Evolutionary conservation across 2,888 invertebrate genomes (phyloP), one percentile per base, ranked within the genome.

Genomic region (Meganola albula): DNA sequence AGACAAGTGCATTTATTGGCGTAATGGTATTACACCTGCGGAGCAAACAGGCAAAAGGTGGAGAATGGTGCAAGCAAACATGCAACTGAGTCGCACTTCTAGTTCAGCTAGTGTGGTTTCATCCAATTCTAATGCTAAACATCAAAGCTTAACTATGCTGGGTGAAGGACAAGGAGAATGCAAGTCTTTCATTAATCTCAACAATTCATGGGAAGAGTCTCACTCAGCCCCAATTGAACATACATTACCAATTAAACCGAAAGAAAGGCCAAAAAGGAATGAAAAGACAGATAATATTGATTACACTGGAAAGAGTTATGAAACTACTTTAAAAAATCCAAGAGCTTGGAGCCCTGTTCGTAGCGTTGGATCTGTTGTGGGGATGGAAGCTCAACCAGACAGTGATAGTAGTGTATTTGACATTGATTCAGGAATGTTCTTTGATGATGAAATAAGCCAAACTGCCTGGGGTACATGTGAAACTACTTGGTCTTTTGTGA

Each of bases 311-410:
- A 92, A 91, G 70, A 90, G 89, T 64, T 91, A 89, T 72, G 92
- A 92, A 71, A 90, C 90, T 3, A 91, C 91, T 47, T 74, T 91
- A n/a, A 92, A 91, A 56, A 93, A 93, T 74, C 93, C 93, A 10
- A 89, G 93, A 58, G 94, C 94, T 13, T 94, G 95, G 94, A 94
- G 94, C 60, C 95, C 95, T 10, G 93, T 94, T n/a, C 89, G 93
- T 45, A 94, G 94, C 62, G 94, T 94, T 5, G 95, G 95, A 6
- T 94, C 94, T 12, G 92, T 94, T 27, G 91, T 91, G 10, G 94
- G 93, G 1, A 92, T 92, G 58, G 94, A 95, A 74, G 94, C 92
- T n/a, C 93, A 94, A 68, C 93, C 94, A 2, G 94, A 94, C 64
- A 92, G 93, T 44, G 94, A 94, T 64, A 93, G 93, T 29, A 90